These are phyloP conservation scores for Alligator mississippiensis DNA, from an alignment of 2,113 vertebrate genomes.

Conservation along the genomic window DNA sequence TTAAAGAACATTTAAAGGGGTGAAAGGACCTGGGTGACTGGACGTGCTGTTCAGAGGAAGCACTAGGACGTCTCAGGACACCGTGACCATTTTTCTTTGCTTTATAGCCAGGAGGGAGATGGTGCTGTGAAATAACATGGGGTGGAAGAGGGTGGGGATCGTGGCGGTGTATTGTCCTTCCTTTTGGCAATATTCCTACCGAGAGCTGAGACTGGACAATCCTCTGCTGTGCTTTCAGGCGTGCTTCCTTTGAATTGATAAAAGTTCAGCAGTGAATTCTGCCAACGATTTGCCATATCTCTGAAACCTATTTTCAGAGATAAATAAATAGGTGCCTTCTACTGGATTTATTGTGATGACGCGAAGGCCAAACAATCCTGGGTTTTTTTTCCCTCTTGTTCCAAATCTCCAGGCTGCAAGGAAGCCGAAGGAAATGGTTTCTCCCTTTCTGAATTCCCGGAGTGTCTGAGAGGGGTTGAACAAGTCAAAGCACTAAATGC, in stretches of 20 bases:
- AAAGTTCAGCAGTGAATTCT: neutral
- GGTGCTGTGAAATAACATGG: rapidly evolving
- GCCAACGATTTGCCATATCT: neutral
- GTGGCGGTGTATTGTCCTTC: neutral
- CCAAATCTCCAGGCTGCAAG: neutral
- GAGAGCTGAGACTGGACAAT: neutral
- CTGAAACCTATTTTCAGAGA: neutral
- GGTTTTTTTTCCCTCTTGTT: neutral
- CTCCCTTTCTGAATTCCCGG: neutral
- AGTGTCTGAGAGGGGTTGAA: neutral
- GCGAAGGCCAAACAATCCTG: neutral
- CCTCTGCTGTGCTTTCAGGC: neutral
- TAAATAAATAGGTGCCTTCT: neutral
- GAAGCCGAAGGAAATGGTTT: neutral
- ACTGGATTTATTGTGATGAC: neutral
- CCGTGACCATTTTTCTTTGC: neutral
- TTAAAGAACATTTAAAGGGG: neutral
- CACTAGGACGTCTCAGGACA: neutral
- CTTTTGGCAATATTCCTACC: neutral
- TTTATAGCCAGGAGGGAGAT: neutral
- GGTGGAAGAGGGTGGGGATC: neutral
- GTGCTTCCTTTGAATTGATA: neutral
- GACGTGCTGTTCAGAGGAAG: neutral
- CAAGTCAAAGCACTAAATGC: neutral
- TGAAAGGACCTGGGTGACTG: rapidly evolving